A percentile compares a stretch with the other conserved stretches of the same genome.
These are phyloP conservation scores for Drosophila virilis DNA, from an alignment of 1,140 invertebrate species.

Conservation along the genomic window DNA sequence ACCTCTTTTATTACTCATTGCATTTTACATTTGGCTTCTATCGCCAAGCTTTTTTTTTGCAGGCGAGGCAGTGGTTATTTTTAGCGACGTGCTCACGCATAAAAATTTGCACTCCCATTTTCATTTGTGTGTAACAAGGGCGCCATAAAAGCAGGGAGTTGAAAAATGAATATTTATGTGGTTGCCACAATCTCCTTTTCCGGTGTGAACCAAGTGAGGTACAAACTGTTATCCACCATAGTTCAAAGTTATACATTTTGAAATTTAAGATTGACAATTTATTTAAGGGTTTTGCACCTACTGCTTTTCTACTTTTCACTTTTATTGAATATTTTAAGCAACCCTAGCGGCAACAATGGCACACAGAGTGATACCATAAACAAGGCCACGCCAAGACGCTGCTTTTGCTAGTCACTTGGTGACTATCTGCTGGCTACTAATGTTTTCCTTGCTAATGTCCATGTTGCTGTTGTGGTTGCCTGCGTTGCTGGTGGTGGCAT, in stretches of 20 bases:
- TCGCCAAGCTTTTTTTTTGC: slow-evolving; percentile 44
- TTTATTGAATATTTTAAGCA: slow-evolving; percentile 28
- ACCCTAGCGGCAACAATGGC: slow-evolving; percentile 4
- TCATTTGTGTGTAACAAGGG: slow-evolving; percentile 9
- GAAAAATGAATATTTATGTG: slow-evolving; percentile 63
- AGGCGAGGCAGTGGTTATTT: slow-evolving; percentile 54
- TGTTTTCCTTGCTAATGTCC: slow-evolving; percentile 59
- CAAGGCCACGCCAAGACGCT: not conserved
- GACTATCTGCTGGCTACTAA: slow-evolving; percentile 28
- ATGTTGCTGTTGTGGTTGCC: slow-evolving; percentile 39
- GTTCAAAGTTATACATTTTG: slow-evolving; percentile 34
- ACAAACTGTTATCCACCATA: slow-evolving; percentile 32
- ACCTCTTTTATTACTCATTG: slow-evolving; percentile 58
- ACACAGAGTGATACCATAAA: slow-evolving; percentile 12
- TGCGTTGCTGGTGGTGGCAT: slow-evolving; percentile 48
- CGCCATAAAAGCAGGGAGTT: slow-evolving; percentile 41
- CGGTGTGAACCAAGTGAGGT: slow-evolving; percentile 15
- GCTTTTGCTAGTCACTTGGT: slow-evolving; percentile 32
- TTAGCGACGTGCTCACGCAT: slow-evolving; percentile 69
- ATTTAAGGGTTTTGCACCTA: not conserved
- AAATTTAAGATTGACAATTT: slow-evolving; percentile 24
- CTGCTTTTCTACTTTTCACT: not conserved
- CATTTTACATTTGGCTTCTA: slow-evolving; percentile 25
- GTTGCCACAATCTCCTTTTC: slow-evolving; percentile 33
- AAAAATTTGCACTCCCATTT: slow-evolving; percentile 52